Conservation (phyloP, 2,888 invertebrate genomes). For the Dermolepida albohirtum region DNA sequence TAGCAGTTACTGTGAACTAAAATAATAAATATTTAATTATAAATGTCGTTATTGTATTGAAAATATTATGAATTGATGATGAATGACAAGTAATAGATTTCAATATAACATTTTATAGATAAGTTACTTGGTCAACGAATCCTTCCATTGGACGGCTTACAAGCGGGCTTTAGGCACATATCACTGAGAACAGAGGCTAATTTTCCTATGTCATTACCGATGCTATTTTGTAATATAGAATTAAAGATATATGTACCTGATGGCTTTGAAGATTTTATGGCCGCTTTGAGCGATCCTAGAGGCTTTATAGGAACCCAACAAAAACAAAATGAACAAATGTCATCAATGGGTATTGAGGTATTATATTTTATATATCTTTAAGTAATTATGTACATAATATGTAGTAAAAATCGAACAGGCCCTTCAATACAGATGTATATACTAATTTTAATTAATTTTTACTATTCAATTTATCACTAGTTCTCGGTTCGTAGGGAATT, state of each 20-base stretch:
- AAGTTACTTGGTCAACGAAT: constrained; percentile 97
- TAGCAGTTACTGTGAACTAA: too few species aligned
- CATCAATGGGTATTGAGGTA: constrained; percentile 91
- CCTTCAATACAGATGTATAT: too few species aligned
- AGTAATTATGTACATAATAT: constrained; percentile 4
- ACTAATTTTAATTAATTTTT: too few species aligned
- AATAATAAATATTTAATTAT: too few species aligned
- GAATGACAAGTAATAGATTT: too few species aligned
- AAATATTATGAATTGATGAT: too few species aligned
- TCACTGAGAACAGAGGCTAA: constrained; percentile 98
- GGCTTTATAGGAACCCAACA: constrained; percentile 90
- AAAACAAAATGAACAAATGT: constrained; percentile 91
- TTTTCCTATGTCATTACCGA: constrained; percentile 98
- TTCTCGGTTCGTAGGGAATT: too few species aligned
- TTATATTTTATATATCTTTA: constrained; percentile 5
- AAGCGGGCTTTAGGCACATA: constrained; percentile 98
- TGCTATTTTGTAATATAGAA: constrained; percentile 99
- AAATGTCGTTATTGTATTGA: too few species aligned
- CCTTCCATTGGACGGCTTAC: constrained; percentile 95
- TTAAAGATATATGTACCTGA: constrained; percentile 99
- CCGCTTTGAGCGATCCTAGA: constrained; percentile 94
- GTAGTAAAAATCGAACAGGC: too few species aligned
- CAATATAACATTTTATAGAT: constrained; percentile 40
- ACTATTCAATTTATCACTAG: too few species aligned
- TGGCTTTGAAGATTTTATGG: constrained; percentile 99